Conservation (phyloP, 2,797 vertebrate species). For the Sebastes matsubarae region DNA sequence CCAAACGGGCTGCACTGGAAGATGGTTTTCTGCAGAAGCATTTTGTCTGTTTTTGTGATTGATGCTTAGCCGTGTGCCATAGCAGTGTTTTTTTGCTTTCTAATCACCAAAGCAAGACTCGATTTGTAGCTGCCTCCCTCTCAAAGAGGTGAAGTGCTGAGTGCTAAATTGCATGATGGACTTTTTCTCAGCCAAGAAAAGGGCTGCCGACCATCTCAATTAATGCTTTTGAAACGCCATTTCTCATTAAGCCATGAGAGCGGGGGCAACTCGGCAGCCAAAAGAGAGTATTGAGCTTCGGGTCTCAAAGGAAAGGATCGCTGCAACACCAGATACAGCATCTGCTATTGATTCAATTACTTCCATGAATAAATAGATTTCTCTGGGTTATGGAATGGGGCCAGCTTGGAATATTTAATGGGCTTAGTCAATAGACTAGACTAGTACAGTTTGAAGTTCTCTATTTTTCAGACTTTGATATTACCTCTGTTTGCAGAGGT, state of each 20-base stretch:
- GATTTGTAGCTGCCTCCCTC: slow-evolving; percentile 49
- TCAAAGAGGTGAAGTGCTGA: slow-evolving; percentile 51
- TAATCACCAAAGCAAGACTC: slow-evolving; percentile 54
- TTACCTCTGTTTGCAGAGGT: slow-evolving; percentile 6
- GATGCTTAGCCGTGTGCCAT: not conserved
- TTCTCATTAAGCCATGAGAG: slow-evolving; percentile 74
- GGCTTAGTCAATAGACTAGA: slow-evolving; percentile 16
- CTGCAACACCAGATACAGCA: slow-evolving; percentile 51
- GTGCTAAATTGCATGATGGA: slow-evolving; percentile 59
- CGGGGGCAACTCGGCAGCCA: slow-evolving; percentile 45
- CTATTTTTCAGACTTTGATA: not conserved
- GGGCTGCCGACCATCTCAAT: slow-evolving; percentile 66
- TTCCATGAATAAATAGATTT: slow-evolving; percentile 59
- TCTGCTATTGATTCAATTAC: slow-evolving; percentile 66
- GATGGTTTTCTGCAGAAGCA: not conserved
- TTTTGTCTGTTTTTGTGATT: slow-evolving; percentile 13
- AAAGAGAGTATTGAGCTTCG: slow-evolving; percentile 50
- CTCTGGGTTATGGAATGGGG: slow-evolving; percentile 29
- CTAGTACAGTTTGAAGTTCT: slow-evolving; percentile 8
- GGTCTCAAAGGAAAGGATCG: slow-evolving; percentile 56
- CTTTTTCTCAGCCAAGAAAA: slow-evolving; percentile 58
- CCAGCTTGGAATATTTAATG: slow-evolving; percentile 25
- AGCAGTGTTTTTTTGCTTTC: not conserved
- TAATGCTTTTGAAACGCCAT: slow-evolving; percentile 79
- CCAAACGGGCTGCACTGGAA: not conserved